Conservation (phyloP, 2,797 vertebrate genomes). For the Hirundo rustica region DNA sequence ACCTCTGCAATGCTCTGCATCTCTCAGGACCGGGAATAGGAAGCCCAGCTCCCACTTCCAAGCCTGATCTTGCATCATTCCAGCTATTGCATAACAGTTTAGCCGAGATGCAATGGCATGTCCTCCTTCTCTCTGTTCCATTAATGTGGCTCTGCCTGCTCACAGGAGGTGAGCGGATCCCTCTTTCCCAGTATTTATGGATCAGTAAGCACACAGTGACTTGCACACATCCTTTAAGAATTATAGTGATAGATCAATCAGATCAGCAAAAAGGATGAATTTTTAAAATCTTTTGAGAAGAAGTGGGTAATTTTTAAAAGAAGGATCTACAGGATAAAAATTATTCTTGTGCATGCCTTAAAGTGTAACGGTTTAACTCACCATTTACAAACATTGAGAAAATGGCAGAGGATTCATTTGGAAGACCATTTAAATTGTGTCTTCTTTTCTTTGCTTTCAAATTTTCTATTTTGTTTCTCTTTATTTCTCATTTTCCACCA, state of each 20-base stretch:
- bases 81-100: constrained; percentile 39
- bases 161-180: neutral
- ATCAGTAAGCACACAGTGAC: neutral
- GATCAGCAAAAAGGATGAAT: neutral
- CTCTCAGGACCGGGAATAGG: constrained; percentile 57
- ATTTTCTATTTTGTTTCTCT: neutral
- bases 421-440: neutral
- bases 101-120: neutral
- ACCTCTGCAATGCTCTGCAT: constrained; percentile 67
- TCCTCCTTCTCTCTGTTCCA: neutral
- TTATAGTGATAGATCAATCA: neutral
- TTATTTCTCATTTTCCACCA: neutral
- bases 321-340: neutral
- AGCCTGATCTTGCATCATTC: constrained; percentile 56
- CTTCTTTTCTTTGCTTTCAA: neutral
- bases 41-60: constrained; percentile 53
- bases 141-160: neutral
- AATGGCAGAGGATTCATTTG: neutral
- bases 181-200: neutral
- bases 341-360: neutral
- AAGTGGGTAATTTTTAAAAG: neutral
- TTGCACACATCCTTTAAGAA: neutral
- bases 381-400: neutral
- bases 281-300: neutral
- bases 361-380: neutral